These are phyloP conservation scores for Pangasius larnaudii DNA, from an alignment of 2,797 vertebrate species.

Conservation along the genomic window DNA sequence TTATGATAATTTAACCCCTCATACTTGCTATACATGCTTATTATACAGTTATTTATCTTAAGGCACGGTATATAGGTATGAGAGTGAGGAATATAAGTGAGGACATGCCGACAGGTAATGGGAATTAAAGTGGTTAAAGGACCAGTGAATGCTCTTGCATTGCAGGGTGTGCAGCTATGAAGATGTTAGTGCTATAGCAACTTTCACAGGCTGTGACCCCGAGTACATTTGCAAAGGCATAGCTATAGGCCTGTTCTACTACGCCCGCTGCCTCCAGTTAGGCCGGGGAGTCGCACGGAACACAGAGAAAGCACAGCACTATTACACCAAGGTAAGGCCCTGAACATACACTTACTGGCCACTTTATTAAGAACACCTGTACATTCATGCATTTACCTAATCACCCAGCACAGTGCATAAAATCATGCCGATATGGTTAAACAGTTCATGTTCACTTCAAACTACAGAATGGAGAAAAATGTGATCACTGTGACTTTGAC, in stretches of 20 bases:
- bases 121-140: neutral
- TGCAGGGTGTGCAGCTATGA: slow-evolving; percentile 70
- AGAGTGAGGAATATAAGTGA: neutral
- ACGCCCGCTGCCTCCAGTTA: slow-evolving; percentile 77
- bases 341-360: neutral
- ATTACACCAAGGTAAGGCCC: slow-evolving; percentile 71
- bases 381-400: neutral
- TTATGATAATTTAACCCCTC: neutral
- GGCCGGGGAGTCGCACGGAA: slow-evolving; percentile 73
- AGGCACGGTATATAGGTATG: too few species aligned
- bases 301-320: slow-evolving; percentile 62
- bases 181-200: slow-evolving; percentile 66
- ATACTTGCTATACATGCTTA: neutral
- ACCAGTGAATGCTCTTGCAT: neutral
- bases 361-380: neutral
- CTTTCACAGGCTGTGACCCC: slow-evolving; percentile 70
- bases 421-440: neutral
- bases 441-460: neutral
- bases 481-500: neutral
- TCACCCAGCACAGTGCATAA: too few species aligned
- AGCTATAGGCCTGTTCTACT: slow-evolving; percentile 78
- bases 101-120: neutral
- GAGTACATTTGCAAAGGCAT: slow-evolving; percentile 72
- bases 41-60: neutral
- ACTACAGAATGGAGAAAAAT: neutral